Base-by-base conservation (phyloP, 2,113 vertebrate species). In the Sterrhoptilus dennistouni region DNA sequence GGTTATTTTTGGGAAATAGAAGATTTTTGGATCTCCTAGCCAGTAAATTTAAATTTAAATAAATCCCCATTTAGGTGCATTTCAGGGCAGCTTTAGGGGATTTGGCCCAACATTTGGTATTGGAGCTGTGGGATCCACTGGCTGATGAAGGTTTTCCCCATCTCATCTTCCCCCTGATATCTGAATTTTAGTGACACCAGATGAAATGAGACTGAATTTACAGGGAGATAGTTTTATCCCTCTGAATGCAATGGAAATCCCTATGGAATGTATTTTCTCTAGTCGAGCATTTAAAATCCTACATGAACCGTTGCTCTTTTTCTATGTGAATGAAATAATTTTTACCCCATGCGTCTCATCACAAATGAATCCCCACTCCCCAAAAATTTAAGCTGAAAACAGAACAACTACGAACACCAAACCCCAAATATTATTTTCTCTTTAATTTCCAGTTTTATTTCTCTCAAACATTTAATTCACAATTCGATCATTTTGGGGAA, bases 231-330 rank as follows among this genome's bases (percentile, higher is more conserved):
- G 27, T 35, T 52, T 78, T 28, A 42, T 42, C 24, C 29, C 24
- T 52, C 36, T 17, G 47, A 78, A 64, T 17, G 14, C 59, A 40
- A 2, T 3, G 29, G 35, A 40, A 77, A 63, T 77, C 35, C 35
- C 47, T 11, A 1, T 13, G 16, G 14, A 27, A 78, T 64, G 31
- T 5, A 11, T 42, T 53, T 42, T 28, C 29, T 40, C 18, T 6
- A 25, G 29, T 5, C 3, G 27, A 63, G 23, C 31, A 63, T 17
- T 63, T 78, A 22, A 52, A 63, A 28, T 63, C 75, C 14, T 42
- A 3, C 23, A 13, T 0, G 4, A 42, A 13, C 29, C 8, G 0
- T 21, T 42, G 36, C 8, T 63, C 14, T 63, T 52, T 52, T 63
- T 13, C 47, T n/a, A 6, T 22, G 18, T 11, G 10, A 78, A 63